phyloP scores from a whole-genome alignment of 2,113 vertebrate genomes.

The Panurus biarmicus region DNA sequence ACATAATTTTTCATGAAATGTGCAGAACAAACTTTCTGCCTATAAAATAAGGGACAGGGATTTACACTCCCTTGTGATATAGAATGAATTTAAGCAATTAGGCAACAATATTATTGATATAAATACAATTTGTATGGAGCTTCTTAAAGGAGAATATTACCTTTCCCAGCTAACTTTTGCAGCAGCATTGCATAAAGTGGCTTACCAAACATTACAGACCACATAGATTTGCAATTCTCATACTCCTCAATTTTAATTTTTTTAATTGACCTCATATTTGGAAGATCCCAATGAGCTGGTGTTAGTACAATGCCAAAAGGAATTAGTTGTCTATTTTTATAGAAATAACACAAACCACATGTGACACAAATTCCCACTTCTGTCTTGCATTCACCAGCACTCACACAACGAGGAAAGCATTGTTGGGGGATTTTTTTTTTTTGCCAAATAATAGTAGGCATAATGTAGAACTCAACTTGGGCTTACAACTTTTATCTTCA shows the following conservation, averaged over 20 bases:
- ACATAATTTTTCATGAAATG: not conserved
- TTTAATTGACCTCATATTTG: not conserved
- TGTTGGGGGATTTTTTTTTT: not conserved
- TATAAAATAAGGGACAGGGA: not conserved
- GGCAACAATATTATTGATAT: not conserved
- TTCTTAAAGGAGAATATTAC: not conserved
- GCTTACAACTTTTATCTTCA: not conserved
- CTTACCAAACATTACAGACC: not conserved
- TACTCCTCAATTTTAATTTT: not conserved
- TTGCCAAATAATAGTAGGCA: not conserved
- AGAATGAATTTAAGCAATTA: not conserved
- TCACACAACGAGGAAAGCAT: not conserved
- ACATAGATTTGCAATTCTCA: not conserved
- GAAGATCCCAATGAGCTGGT: not conserved
- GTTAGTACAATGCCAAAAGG: not conserved
- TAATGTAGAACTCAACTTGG: not conserved
- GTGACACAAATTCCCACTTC: not conserved
- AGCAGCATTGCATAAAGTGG: not conserved
- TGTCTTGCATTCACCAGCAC: not conserved
- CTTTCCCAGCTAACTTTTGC: not conserved
- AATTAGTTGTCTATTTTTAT: not conserved
- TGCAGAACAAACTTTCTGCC: not conserved
- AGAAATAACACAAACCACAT: not conserved
- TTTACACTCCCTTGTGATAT: not conserved
- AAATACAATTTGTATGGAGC: not conserved